Evolutionary conservation across 2,113 vertebrate species (phyloP).

Genomic region (Crotalus helleri): DNA sequence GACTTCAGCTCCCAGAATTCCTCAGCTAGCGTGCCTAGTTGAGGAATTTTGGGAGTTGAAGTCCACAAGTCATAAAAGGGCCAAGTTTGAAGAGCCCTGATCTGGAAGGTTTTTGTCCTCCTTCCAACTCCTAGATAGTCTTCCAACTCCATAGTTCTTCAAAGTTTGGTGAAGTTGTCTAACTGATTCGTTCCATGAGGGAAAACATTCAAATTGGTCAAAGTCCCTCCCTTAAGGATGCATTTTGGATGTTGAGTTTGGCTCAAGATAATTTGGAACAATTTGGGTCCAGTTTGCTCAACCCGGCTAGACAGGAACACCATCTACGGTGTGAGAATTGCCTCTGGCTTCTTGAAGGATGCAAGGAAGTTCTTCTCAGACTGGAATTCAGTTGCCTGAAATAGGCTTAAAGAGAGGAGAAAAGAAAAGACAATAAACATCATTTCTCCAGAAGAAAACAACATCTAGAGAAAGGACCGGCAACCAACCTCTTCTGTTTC

Average conservation of each 20-base stretch:
- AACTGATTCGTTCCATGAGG: neutral
- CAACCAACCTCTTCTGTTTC: conserved; percentile 28
- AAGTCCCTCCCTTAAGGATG: neutral
- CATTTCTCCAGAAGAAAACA: neutral
- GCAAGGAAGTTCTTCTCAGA: neutral
- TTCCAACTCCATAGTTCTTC: neutral
- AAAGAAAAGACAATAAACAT: neutral
- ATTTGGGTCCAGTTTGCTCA: neutral
- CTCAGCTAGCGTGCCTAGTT: no score
- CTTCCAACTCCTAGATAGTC: neutral
- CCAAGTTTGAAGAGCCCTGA: no score
- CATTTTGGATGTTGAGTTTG: neutral
- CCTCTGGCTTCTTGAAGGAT: neutral
- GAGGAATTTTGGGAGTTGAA: no score
- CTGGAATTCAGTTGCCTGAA: neutral
- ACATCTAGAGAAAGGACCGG: neutral
- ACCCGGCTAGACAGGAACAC: neutral
- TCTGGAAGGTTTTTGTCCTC: neutral
- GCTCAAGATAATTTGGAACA: neutral
- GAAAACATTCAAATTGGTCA: neutral
- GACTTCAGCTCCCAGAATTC: no score
- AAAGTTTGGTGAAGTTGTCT: neutral
- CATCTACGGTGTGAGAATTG: neutral
- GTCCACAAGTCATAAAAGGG: no score
- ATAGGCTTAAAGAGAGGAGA: neutral